These are phyloP conservation scores for Polypedilum vanderplanki DNA, from an alignment of 1,140 invertebrate genomes.

Conservation along the genomic window DNA sequence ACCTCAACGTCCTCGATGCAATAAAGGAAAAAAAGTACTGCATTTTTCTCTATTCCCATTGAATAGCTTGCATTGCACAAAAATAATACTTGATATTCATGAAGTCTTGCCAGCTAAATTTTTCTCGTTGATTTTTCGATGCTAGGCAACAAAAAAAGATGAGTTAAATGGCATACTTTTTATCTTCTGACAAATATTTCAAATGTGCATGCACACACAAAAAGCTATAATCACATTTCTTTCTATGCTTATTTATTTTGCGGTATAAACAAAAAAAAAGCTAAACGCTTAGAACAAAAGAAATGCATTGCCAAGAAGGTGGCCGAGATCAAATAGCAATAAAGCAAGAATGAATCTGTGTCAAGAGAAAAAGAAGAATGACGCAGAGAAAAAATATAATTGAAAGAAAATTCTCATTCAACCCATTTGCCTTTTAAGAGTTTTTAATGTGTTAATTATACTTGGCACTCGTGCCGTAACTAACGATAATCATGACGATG, in stretches of 20 bases:
- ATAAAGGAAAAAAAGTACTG: background rate
- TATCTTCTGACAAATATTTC: too few relatives aligned
- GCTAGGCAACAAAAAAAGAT: too few relatives aligned
- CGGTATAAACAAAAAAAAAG: too few relatives aligned
- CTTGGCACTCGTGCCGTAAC: background rate
- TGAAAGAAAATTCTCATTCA: constrained; percentile 7
- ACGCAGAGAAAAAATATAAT: background rate
- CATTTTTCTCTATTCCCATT: background rate
- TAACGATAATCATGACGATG: background rate
- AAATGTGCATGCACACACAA: too few relatives aligned
- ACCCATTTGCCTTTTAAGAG: background rate
- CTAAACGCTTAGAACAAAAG: too few relatives aligned
- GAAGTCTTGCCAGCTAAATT: too few relatives aligned
- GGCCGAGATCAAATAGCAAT: background rate
- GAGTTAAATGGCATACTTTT: too few relatives aligned
- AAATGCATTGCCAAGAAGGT: background rate
- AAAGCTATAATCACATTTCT: too few relatives aligned
- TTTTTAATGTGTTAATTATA: constrained; percentile 26
- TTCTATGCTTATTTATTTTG: too few relatives aligned
- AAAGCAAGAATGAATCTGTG: background rate
- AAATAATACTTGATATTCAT: too few relatives aligned
- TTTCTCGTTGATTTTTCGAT: too few relatives aligned
- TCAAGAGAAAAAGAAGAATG: background rate
- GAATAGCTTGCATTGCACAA: too few relatives aligned
- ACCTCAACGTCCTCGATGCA: background rate